These are phyloP conservation scores for Sinhomidia bicolor DNA, from an alignment of 2,888 invertebrate species.

Conservation along the genomic window DNA sequence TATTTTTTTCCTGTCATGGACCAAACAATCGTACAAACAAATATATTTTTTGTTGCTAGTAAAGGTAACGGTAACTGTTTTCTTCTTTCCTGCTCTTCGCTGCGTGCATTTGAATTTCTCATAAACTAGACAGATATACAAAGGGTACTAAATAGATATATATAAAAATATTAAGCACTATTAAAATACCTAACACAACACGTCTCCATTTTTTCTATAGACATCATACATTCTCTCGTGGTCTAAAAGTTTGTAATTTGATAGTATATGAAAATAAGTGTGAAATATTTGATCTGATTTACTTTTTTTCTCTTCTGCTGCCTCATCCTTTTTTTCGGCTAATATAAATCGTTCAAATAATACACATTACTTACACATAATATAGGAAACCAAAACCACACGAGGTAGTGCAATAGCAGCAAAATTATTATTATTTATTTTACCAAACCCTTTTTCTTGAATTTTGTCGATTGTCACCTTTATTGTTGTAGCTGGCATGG, in stretches of 20 bases:
- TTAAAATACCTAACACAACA: no score
- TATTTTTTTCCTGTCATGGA: constrained; percentile 45
- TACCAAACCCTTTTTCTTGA: no score
- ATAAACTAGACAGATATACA: no score
- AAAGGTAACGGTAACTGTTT: neutral
- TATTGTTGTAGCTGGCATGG: neutral
- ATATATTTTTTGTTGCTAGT: neutral
- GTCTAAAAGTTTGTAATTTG: no score
- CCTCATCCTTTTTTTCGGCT: neutral
- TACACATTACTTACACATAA: no score
- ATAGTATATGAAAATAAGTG: no score
- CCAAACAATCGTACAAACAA: neutral
- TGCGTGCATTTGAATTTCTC: neutral
- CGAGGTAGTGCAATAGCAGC: no score
- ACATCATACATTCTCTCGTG: no score
- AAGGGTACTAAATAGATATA: no score
- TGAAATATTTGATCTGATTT: neutral
- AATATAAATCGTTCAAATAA: neutral
- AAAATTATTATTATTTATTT: no score
- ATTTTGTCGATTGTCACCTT: neutral
- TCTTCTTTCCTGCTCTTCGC: neutral
- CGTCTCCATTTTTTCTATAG: no score
- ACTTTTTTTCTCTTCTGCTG: neutral
- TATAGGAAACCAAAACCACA: neutral
- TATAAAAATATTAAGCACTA: no score